A percentile compares a stretch with the other conserved stretches of the same genome.
phyloP scores from a whole-genome alignment of 2,888 invertebrate genomes.

The Cacoxenus indagator region DNA sequence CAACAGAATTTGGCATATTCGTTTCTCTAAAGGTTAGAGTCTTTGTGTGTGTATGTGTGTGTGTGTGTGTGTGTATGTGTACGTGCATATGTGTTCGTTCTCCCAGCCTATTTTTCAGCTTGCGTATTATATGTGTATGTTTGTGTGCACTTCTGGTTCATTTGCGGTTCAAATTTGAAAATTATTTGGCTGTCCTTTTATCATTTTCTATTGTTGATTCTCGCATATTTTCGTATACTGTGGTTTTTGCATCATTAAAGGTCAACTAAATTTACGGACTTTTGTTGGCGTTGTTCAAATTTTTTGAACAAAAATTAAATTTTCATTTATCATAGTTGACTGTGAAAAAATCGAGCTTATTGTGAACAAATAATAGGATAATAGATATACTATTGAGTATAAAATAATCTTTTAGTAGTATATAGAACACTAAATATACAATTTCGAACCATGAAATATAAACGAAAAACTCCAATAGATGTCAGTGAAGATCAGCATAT shows the following conservation, averaged over 20 bases:
- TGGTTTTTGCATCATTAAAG: background rate
- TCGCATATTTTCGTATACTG: background rate
- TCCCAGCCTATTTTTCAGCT: no score
- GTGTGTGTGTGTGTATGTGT: conserved; percentile 26
- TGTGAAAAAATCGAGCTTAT: no score
- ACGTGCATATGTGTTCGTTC: background rate
- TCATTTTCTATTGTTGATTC: background rate
- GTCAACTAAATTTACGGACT: background rate
- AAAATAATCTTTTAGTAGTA: no score
- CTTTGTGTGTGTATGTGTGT: background rate
- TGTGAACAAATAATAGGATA: no score
- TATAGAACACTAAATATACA: no score
- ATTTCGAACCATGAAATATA: no score
- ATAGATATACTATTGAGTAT: no score
- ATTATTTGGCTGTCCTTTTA: conserved; percentile 6
- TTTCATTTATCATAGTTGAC: no score
- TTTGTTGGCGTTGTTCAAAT: background rate
- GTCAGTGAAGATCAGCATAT: no score
- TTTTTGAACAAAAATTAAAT: background rate
- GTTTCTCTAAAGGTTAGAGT: background rate
- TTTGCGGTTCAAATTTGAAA: conserved; percentile 21
- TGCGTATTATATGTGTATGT: background rate
- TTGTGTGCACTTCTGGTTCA: conserved; percentile 17
- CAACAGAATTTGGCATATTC: conserved; percentile 3
- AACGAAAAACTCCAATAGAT: no score